Conservation (phyloP, 2,888 invertebrate species). For the Cantharis lateralis region DNA sequence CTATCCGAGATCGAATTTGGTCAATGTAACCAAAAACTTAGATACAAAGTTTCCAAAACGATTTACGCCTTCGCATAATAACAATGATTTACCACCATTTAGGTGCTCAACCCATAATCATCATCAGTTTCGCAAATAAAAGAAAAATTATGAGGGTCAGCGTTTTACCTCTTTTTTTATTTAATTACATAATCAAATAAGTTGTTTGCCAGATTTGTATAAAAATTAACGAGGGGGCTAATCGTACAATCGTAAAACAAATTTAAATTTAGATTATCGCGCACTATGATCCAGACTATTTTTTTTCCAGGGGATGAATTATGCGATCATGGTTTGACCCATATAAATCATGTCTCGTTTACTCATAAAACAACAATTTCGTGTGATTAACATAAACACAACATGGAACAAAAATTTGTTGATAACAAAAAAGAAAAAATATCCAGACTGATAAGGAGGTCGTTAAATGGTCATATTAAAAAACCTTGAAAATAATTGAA, state of each 20-base stretch:
- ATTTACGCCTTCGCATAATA: background rate
- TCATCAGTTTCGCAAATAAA: background rate
- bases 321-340: background rate
- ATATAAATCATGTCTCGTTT: background rate
- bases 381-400: background rate
- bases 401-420: background rate
- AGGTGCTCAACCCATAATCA: background rate
- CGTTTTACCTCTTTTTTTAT: background rate
- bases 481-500: background rate
- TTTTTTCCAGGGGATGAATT: background rate
- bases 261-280: background rate
- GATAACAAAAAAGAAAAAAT: background rate
- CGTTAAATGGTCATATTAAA: background rate
- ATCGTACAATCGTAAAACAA: background rate
- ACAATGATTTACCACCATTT: background rate
- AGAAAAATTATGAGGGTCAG: background rate
- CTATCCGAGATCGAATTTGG: background rate
- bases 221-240: background rate
- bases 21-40: background rate
- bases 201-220: background rate
- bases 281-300: too few relatives aligned
- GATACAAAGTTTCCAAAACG: background rate
- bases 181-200: background rate
- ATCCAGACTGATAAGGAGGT: background rate
- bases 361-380: background rate